These are phyloP conservation scores for Ylistrum balloti DNA, from an alignment of 1,140 invertebrate species.

Conservation along the genomic window DNA sequence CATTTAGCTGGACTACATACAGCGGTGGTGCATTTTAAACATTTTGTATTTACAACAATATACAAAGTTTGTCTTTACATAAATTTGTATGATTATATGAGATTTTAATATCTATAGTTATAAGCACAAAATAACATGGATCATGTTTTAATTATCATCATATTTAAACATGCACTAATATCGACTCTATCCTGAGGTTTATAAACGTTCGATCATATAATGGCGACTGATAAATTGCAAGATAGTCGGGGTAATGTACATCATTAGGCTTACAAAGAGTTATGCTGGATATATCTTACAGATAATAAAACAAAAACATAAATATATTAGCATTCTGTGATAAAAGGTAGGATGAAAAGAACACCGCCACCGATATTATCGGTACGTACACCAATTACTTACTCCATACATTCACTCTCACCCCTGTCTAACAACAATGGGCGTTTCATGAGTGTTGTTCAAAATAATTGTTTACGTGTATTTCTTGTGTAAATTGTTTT, in stretches of 20 bases:
- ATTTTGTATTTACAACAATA: not conserved
- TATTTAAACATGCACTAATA: not conserved
- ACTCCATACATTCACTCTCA: not conserved
- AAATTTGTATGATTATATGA: not conserved
- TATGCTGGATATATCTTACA: not conserved
- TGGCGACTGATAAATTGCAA: not conserved
- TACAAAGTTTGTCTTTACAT: not conserved
- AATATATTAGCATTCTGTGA: not conserved
- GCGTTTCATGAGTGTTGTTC: too few species aligned
- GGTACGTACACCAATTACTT: not conserved
- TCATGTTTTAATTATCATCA: not conserved
- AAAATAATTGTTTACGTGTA: too few species aligned
- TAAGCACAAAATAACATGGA: not conserved
- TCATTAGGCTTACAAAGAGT: not conserved
- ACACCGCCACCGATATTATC: not conserved
- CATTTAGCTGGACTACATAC: not conserved
- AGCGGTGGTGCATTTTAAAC: not conserved
- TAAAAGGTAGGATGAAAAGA: constrained; percentile 5
- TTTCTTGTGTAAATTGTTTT: too few species aligned
- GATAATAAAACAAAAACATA: constrained; percentile 14
- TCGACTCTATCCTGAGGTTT: not conserved
- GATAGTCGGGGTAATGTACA: not conserved
- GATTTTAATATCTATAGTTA: not conserved
- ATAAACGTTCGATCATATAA: not conserved
- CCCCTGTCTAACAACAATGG: too few species aligned